Conservation (phyloP, 2,888 invertebrate genomes). For the Protophormia terraenovae region DNA sequence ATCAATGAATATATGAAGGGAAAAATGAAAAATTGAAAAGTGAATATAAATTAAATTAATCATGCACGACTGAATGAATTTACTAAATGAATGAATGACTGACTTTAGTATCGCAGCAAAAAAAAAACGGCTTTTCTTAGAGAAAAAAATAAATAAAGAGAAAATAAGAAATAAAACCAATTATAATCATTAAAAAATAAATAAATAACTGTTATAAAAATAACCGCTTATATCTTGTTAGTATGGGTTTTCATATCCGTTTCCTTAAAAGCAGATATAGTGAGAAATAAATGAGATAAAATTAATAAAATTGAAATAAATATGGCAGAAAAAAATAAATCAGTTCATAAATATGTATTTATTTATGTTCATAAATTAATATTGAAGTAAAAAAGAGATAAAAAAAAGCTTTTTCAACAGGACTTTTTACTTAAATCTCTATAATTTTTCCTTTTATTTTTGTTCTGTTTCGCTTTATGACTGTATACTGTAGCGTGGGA, state of each 20-base stretch:
- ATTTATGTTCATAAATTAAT: neutral
- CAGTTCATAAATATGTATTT: neutral
- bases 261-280: too few species aligned
- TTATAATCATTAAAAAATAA: too few species aligned
- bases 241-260: too few species aligned
- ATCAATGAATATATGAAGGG: conserved; percentile 7
- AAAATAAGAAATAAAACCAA: neutral
- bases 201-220: too few species aligned
- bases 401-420: neutral
- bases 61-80: conserved; percentile 54
- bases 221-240: too few species aligned
- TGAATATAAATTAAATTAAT: conserved; percentile 62
- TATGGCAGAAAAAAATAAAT: too few species aligned
- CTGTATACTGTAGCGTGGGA: neutral
- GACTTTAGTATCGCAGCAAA: conserved; percentile 15
- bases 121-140: neutral
- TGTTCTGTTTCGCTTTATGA: neutral
- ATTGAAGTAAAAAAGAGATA: neutral
- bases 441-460: neutral
- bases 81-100: conserved; percentile 33
- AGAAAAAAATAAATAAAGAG: neutral
- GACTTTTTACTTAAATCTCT: neutral
- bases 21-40: conserved; percentile 61
- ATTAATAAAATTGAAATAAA: too few species aligned
- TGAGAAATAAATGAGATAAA: too few species aligned